Evolutionary conservation across 2,888 invertebrate species (phyloP), one percentile per base, ranked within the genome.

Genomic region (Ophion slaviceki): DNA sequence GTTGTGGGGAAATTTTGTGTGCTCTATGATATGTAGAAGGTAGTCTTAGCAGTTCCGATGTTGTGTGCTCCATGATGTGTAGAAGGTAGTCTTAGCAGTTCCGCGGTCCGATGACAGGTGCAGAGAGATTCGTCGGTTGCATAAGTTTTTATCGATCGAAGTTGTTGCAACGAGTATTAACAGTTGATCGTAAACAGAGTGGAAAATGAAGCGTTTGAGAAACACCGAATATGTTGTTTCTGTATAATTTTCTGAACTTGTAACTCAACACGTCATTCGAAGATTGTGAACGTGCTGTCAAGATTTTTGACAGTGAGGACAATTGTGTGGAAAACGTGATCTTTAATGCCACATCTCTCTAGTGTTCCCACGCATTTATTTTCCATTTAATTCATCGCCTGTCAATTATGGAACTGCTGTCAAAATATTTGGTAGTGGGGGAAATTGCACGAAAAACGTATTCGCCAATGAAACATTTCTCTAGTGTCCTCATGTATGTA

Each of bases 31-130:
- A 2, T 17, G 14, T 3, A 0, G 17, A 8, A 28, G 11, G 17
- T 11, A 66, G 24, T 45, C n/a, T 45, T 68, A 45, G 45, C 68
- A 45, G 68, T 8, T 68, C 45, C n/a, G n/a, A 67, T 45, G 20
- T 10, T 6, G 40, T 40, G 17, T 17, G 10, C 28, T 5, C 8
- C n/a, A 67, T 36, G 5, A n/a, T 14, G 7, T 14, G 11, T 14
- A 2, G 14, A 7, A 24, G 24, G 14, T 10, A 66, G 24, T 45
- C n/a, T 45, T 67, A 45, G 45, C 67, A 45, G 67, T 6, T 67
- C 45, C 36, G n/a, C 67, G 36, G 40, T 40, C n/a, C n/a, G 45
- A 45, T 67, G 67, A 45, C 40, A 45, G 7, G 45, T 20, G 24
- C 64, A 7, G 32, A 32, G 32, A 64, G 20, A n/a, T 17, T 59